Evolutionary conservation across 2,888 invertebrate genomes (phyloP), one percentile per base, ranked within the genome.

Genomic region (Mesochorus sp.): DNA sequence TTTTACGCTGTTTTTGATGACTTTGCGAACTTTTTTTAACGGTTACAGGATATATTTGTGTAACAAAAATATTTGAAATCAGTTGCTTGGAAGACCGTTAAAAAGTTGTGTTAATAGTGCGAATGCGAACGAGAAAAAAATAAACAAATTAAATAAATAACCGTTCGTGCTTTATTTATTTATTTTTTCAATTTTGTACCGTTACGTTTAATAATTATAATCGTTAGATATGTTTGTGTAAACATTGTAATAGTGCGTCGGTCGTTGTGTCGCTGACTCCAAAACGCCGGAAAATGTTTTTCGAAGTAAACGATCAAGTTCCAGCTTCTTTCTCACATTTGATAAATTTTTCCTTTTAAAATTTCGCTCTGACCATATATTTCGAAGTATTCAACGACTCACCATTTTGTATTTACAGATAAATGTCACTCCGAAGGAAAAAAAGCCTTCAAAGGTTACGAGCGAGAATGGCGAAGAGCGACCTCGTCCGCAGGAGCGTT

Each of bases 211-310:
- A 10, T 3, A 61, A n/a, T n/a, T n/a, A n/a, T n/a, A n/a, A n/a
- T n/a, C n/a, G n/a, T n/a, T n/a, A n/a, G n/a, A 59, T 47, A n/a
- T 49, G 51, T 55, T 26, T 47, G 49, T 55, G 53, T 44, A 37
- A 28, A n/a, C 28, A 37, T 26, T 4, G 19, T 17, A 53, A 26
- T 31, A 21, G n/a, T 34, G 34, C 24, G 17, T 2, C n/a, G 44
- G n/a, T 62, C 17, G 34, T 8, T 14, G n/a, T 37, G 14, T 24
- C 47, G 49, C 47, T n/a, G n/a, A 37, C 57, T 37, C 10, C 24
- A 6, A 44, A 59, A 47, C n/a, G 10, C 37, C 21, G 34, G 24
- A 68, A 68, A 49, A 85, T 85, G 84, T 85, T 81, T 80, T 85
- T 83, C 17, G 83, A 85, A 71, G 84, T 85, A 81, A 79, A 70